Base-by-base conservation (phyloP, 2,888 invertebrate species). In the Galerucella pusilla region DNA sequence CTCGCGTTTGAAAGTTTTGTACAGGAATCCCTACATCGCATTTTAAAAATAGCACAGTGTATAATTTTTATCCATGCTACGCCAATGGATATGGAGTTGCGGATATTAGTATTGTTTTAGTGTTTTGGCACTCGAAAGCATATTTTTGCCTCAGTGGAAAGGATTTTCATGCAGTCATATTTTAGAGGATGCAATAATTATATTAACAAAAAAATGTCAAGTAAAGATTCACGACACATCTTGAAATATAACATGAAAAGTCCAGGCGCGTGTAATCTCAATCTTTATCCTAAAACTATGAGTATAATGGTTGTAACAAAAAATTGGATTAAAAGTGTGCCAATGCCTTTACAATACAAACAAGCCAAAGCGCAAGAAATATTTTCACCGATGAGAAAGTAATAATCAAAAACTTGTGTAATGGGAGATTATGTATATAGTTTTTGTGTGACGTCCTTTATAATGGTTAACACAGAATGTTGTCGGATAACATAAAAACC, bases 101-200 rank as follows among this genome's bases (percentile, higher is more conserved):
- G 80, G 83, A 82, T 81, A 81, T 77, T 77, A 75, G 80, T 78
- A 80, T 83, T 82, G 82, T 82, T 57, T 81, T 77, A 81, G 78
- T 79, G 78, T 79, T 78, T 75, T 77, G 79, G 78, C 65, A 77
- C 77, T 11, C 54, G 35, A 16, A 46, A 69, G 60, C 61, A 73
- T 60, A 73, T 73, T 67, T 73, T 67, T 10, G 35, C 35, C 35
- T 4, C 35, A 46, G 49, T 57, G 10, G 16, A 20, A 57, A 25
- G 45, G 65, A 42, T 71, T 16, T 20, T 65, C 54, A 65, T 71
- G 42, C 57, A 65, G 71, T 65, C 42, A 71, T 60, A 70, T 28
- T 70, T 57, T 16, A 57, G 9, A 20, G n/a, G 57, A 20, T 57
- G 6, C n/a, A 16, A 57, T 2, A 16, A 57, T 57, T 20, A 57